Evolutionary conservation across 2,113 vertebrate genomes (phyloP).

Genomic region (Eurystomus gularis): DNA sequence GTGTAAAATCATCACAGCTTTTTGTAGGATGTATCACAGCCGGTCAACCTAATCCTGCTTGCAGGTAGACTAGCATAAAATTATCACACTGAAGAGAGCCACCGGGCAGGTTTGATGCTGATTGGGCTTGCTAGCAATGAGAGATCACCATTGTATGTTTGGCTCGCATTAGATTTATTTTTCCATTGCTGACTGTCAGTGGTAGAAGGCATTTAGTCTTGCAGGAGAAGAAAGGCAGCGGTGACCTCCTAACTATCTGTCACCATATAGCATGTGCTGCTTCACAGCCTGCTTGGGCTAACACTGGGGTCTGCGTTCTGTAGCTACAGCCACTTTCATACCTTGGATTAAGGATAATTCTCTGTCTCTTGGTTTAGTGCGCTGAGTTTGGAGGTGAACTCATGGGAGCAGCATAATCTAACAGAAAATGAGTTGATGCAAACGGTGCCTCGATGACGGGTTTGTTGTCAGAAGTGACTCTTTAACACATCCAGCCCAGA

Average conservation of each 20-base stretch:
- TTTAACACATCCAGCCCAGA: neutral
- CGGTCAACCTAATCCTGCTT: neutral
- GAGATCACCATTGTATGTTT: neutral
- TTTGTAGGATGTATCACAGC: neutral
- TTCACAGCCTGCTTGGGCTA: neutral
- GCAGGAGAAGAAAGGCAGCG: neutral
- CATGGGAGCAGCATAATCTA: neutral
- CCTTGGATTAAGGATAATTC: neutral
- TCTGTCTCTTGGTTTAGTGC: neutral
- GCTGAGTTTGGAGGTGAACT: neutral
- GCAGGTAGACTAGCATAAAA: neutral
- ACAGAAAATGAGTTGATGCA: neutral
- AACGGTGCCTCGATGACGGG: neutral
- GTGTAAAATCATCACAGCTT: neutral
- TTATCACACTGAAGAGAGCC: neutral
- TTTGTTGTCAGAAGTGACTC: neutral
- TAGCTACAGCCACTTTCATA: neutral
- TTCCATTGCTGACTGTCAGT: neutral
- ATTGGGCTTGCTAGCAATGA: neutral
- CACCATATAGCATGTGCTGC: neutral
- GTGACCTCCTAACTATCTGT: neutral
- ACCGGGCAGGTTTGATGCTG: neutral
- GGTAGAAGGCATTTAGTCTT: neutral
- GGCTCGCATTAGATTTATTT: neutral
- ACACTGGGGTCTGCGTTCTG: neutral